Conservation (phyloP, 1,140 invertebrate species). For the Aphelinus certus region DNA sequence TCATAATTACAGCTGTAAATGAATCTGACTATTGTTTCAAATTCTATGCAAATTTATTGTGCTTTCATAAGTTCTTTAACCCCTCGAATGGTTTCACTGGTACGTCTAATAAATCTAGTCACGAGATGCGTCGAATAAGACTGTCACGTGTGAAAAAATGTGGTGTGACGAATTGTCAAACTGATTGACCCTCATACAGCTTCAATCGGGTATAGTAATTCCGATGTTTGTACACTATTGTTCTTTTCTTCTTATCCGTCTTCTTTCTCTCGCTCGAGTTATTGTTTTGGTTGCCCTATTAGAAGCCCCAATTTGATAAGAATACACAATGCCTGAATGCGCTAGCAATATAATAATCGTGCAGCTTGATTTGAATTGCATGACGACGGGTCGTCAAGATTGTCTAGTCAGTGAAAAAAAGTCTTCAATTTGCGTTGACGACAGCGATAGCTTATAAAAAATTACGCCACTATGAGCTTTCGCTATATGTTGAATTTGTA, state of each 20-base stretch:
- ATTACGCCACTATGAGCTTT: too few relatives aligned
- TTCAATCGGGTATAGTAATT: neutral
- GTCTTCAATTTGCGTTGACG: too few relatives aligned
- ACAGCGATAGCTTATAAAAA: too few relatives aligned
- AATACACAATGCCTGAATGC: neutral
- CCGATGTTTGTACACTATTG: neutral
- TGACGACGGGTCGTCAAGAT: neutral
- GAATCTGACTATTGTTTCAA: too few relatives aligned
- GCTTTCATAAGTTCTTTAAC: neutral
- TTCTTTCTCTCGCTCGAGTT: neutral
- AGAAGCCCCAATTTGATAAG: neutral
- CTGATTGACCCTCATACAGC: constrained; percentile 11
- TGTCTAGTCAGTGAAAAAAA: too few relatives aligned
- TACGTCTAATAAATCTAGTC: too few relatives aligned
- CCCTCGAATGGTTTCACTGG: too few relatives aligned
- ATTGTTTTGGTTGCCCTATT: neutral
- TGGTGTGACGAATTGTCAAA: constrained; percentile 7
- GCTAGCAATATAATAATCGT: neutral
- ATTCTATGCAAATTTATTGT: neutral
- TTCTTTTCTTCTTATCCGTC: neutral
- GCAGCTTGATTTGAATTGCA: neutral
- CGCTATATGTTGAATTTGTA: too few relatives aligned
- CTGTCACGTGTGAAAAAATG: neutral
- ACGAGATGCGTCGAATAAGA: neutral
- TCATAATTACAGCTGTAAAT: too few relatives aligned